Evolutionary conservation across 2,113 vertebrate species (phyloP).

Genomic region (Myodes glareolus): DNA sequence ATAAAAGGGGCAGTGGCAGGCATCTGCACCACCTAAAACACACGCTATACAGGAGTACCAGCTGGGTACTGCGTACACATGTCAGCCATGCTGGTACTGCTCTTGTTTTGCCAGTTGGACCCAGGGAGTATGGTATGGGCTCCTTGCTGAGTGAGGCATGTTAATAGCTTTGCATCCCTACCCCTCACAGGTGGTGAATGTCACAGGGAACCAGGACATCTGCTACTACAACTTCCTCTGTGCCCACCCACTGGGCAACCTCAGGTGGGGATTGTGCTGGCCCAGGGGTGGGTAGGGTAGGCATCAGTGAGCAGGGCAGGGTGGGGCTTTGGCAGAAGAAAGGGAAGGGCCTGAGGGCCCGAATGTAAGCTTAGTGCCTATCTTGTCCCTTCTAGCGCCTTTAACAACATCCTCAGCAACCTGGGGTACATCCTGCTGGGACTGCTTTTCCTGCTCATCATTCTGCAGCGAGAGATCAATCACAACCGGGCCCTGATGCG

Average conservation of each 20-base stretch:
- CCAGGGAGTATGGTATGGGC: accelerated
- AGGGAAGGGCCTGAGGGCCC: accelerated
- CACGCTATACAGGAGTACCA: neutral
- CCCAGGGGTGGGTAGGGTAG: neutral
- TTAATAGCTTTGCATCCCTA: too few species aligned
- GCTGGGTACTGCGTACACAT: neutral
- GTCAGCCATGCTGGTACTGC: neutral
- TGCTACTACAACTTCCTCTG: constrained; percentile 99
- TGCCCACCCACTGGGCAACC: constrained; percentile 95
- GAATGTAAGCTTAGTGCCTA: accelerated
- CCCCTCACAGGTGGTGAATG: constrained; percentile 93
- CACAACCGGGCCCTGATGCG: constrained; percentile 92
- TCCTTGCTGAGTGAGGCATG: neutral
- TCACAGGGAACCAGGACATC: constrained; percentile 98
- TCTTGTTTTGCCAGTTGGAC: neutral
- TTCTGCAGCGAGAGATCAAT: constrained; percentile 93
- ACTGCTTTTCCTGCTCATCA: constrained; percentile 95
- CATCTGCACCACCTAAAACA: neutral
- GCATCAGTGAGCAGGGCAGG: accelerated
- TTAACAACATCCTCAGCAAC: constrained; percentile 99
- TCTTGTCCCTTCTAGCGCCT: constrained; percentile 87
- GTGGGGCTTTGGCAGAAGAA: neutral
- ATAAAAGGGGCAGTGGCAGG: neutral
- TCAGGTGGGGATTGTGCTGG: constrained; percentile 87
- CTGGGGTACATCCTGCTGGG: constrained; percentile 97